Conservation (phyloP, 2,888 invertebrate genomes). For the Emmelina monodactyla region DNA sequence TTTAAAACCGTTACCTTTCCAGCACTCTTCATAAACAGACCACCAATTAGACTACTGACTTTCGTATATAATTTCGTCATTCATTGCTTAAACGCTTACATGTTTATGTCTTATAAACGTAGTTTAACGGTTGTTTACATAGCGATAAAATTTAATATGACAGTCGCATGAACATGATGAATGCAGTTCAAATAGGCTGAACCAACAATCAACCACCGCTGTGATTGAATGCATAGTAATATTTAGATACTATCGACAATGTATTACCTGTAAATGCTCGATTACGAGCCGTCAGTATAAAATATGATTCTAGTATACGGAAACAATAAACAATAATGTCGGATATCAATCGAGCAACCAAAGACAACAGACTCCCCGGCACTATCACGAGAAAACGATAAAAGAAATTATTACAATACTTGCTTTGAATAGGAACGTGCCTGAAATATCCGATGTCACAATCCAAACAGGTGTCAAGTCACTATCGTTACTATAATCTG, state of each 20-base stretch:
- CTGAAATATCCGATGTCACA: too few relatives aligned
- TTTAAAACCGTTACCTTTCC: conserved; percentile 38
- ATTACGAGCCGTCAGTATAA: neutral
- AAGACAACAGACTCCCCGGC: too few relatives aligned
- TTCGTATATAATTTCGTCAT: conserved; percentile 41
- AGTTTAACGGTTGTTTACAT: conserved; percentile 32
- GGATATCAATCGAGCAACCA: neutral
- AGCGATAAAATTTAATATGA: conserved; percentile 36
- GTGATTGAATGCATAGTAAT: conserved; percentile 1
- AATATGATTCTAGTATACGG: neutral
- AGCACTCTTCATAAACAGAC: conserved; percentile 34
- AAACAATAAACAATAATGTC: neutral
- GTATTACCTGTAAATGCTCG: neutral
- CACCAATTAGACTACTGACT: conserved; percentile 47
- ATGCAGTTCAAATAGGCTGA: conserved; percentile 23
- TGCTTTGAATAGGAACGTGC: too few relatives aligned
- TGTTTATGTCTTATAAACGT: conserved; percentile 10
- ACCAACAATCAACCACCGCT: neutral
- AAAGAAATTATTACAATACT: too few relatives aligned
- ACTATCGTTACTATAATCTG: conserved; percentile 12
- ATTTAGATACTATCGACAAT: neutral
- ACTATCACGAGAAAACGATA: too few relatives aligned
- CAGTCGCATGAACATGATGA: conserved; percentile 34
- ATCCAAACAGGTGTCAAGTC: conserved; percentile 20
- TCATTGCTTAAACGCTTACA: conserved; percentile 22